phyloP scores from a whole-genome alignment of 2,113 vertebrate species.

The Nothocercus nigrocapillus region DNA sequence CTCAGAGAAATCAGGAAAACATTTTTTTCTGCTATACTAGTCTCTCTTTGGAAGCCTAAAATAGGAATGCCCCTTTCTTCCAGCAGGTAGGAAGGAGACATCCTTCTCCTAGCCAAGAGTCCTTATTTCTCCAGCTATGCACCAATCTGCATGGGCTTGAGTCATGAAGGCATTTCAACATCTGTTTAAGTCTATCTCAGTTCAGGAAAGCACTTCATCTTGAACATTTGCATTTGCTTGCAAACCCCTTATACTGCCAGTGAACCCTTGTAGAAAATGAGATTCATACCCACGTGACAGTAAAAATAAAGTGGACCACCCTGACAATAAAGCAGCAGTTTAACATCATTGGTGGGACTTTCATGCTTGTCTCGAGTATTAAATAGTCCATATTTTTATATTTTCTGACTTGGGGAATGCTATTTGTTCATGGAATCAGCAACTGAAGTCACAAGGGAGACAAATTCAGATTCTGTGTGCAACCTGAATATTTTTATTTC shows the following conservation, averaged over 20 bases:
- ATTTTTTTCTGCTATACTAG: neutral
- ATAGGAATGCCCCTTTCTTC: neutral
- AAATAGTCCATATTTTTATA: constrained; percentile 6
- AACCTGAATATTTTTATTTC: neutral
- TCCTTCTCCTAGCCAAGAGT: neutral
- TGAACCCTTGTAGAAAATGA: neutral
- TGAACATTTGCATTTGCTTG: neutral
- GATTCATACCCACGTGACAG: neutral
- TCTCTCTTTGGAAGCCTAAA: neutral
- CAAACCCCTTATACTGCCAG: neutral
- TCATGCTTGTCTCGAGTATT: constrained; percentile 12
- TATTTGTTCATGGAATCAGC: constrained; percentile 43
- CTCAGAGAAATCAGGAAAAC: neutral
- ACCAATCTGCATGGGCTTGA: neutral
- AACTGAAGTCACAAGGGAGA: neutral
- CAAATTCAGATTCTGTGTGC: constrained; percentile 5
- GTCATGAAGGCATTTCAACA: neutral
- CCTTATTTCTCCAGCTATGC: neutral
- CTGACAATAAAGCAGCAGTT: neutral
- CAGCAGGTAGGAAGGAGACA: neutral
- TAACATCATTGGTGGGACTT: neutral
- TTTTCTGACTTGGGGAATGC: neutral
- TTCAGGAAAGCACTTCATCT: neutral
- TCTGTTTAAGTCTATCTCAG: neutral
- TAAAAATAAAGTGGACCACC: neutral